Conservation (phyloP, 2,797 vertebrate species). For the Gymnopithys bicolor region DNA sequence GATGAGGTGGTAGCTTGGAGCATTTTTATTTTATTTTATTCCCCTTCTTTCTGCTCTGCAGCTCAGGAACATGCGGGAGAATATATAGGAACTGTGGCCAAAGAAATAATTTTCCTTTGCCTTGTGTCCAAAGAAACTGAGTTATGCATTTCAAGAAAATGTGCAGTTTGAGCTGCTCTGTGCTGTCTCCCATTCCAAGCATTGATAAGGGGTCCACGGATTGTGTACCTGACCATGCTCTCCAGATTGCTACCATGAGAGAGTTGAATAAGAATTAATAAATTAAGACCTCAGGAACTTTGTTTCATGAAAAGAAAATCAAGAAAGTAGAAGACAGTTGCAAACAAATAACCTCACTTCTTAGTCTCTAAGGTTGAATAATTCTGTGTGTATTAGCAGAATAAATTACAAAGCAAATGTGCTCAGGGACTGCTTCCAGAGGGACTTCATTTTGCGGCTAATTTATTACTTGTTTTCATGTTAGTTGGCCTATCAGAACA, state of each 20-base stretch:
- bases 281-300: neutral
- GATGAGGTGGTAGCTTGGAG: neutral
- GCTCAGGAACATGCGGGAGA: neutral
- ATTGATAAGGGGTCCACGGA: neutral
- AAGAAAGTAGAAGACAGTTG: neutral
- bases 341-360: neutral
- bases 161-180: neutral
- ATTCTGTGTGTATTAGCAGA: neutral
- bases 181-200: neutral
- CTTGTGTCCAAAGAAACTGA: neutral
- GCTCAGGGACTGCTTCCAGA: neutral
- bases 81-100: neutral
- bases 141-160: neutral
- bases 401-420: conserved; percentile 14
- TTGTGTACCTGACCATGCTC: neutral
- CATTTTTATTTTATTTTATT: neutral
- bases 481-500: neutral
- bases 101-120: neutral
- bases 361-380: neutral
- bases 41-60: neutral
- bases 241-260: neutral
- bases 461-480: conserved; percentile 20
- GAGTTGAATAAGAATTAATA: neutral
- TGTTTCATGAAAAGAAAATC: neutral
- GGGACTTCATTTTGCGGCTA: neutral